These are phyloP conservation scores for Cherax quadricarinatus DNA, from an alignment of 1,140 invertebrate species.

Conservation along the genomic window DNA sequence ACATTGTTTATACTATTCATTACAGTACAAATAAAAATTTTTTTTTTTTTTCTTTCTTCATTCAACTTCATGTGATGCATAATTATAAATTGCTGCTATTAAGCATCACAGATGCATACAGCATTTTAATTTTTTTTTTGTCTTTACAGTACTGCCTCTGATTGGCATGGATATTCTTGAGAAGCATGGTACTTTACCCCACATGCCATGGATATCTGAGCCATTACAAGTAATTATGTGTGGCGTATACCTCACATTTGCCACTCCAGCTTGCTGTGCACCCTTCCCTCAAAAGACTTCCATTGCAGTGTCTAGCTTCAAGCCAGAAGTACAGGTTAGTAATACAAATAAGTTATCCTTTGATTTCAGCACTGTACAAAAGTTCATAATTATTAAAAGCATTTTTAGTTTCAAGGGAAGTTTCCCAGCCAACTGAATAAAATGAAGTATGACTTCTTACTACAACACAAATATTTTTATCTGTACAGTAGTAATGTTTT, in stretches of 20 bases:
- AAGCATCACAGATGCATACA: not conserved
- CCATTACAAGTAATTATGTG: conserved; percentile 78
- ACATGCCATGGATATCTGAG: conserved; percentile 79
- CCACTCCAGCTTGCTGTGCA: conserved; percentile 95
- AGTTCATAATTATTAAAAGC: too few species aligned
- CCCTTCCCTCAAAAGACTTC: conserved; percentile 86
- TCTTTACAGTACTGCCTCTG: conserved; percentile 82
- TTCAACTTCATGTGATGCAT: too few species aligned
- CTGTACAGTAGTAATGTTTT: too few species aligned
- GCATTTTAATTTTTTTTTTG: not conserved
- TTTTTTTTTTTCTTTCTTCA: too few species aligned
- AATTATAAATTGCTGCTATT: too few species aligned
- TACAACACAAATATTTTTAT: too few species aligned
- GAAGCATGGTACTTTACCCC: conserved; percentile 77
- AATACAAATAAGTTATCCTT: not conserved
- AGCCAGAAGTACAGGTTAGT: conserved; percentile 78
- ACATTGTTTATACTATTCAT: too few species aligned
- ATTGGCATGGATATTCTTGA: conserved; percentile 88
- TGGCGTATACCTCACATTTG: conserved; percentile 86
- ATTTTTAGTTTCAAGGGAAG: too few species aligned
- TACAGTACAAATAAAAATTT: too few species aligned
- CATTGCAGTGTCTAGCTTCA: conserved; percentile 79
- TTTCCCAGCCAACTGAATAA: too few species aligned
- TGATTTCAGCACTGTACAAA: too few species aligned
- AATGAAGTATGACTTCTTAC: too few species aligned